Percentiles rank a stretch among this genome's conserved stretches.
phyloP scores from a whole-genome alignment of 1,140 invertebrate species.

The Helicorthomorpha holstii region DNA sequence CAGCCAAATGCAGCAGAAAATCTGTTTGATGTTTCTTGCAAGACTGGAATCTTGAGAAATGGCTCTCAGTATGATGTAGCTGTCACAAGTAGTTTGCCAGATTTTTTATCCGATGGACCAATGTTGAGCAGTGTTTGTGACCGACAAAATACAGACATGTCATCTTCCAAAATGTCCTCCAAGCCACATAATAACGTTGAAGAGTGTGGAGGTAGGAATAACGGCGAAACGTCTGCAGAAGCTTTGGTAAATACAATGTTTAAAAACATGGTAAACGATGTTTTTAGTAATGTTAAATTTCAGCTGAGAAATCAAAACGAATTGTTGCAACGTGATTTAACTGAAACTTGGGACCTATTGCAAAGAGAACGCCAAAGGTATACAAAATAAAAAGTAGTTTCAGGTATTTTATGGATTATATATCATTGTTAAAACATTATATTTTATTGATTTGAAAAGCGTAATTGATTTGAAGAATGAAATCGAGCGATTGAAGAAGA shows the following conservation, averaged over 20 bases:
- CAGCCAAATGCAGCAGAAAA: not conserved
- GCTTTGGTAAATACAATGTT: not conserved
- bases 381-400: not conserved
- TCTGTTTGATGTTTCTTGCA: not conserved
- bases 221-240: not conserved
- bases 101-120: conserved; percentile 6
- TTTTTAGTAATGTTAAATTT: not conserved
- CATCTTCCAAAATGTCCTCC: not conserved
- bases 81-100: conserved; percentile 4
- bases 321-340: not conserved
- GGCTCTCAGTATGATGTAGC: not conserved
- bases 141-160: not conserved
- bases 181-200: not conserved
- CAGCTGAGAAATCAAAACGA: not conserved
- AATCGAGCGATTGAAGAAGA: not conserved
- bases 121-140: conserved; percentile 1
- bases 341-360: not conserved
- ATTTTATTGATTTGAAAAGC: not conserved
- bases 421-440: not conserved
- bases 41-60: not conserved
- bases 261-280: not conserved
- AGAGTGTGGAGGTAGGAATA: not conserved
- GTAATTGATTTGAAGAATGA: not conserved
- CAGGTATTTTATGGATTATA: not conserved
- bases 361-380: not conserved